Base-by-base conservation (phyloP, 2,888 invertebrate genomes). In the Hirtodrosophila confusa region DNA sequence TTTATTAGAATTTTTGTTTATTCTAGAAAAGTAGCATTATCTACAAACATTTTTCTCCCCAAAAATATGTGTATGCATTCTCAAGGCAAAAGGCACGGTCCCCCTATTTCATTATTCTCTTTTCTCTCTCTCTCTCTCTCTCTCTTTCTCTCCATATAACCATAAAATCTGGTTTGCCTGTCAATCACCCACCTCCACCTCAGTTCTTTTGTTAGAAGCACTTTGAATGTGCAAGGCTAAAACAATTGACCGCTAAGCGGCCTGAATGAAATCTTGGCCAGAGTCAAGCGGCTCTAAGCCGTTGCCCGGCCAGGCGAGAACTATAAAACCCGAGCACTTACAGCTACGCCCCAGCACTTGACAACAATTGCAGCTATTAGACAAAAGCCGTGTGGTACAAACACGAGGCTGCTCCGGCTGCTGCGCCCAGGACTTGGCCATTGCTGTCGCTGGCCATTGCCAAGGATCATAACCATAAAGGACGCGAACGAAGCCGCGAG, bases 351-450 rank as follows among this genome's bases (percentile, higher is more conserved):
- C 78, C 36, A 35, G 49, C 69, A 78, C 78, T 80, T 69, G 67
- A 56, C 74, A 54, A 67, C 77, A 80, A 78, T 78, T 80, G 80
- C 80, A 66, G 62, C 78, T 77, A 73, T 80, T 80, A 73, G 57
- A 58, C 51, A 53, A 69, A 66, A 57, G 57, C 54, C 37, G 57
- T 65, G 51, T 50, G 56, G 33, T 33, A 51, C 47, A 55, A 60
- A 51, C 53, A 63, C 12, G 61, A 43, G 44, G 53, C 51, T 53
- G 51, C 36, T 29, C 33, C 31, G 41, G 33, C 41, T 41, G 31
- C 23, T 17, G 24, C 37, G 39, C 31, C 37, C 17, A 31, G 11
- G 23, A 24, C 35, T 35, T 37, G 37, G 33, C 31, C 33, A 43
- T 24, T 45, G 37, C 45, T 43, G 12, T 5, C 9, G 27, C 45